A percentile compares a stretch with the other conserved stretches of the same genome.
These are phyloP conservation scores for Columbina picui DNA, from an alignment of 2,113 vertebrate species.

Conservation along the genomic window DNA sequence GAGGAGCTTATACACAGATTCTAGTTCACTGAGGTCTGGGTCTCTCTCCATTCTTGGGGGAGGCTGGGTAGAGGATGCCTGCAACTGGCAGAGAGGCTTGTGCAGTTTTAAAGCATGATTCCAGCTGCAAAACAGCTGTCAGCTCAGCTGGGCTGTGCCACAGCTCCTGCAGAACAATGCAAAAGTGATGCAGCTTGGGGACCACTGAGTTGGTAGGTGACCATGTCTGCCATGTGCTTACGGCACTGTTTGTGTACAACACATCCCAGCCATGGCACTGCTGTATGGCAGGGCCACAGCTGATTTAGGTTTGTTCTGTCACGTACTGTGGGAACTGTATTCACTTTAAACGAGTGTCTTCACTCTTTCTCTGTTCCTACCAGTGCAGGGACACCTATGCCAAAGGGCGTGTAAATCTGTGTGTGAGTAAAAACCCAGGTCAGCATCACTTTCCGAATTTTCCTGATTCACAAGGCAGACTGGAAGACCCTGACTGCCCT, in stretches of 20 bases:
- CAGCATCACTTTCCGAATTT: neutral
- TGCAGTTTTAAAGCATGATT: neutral
- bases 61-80: neutral
- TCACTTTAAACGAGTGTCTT: neutral
- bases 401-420: neutral
- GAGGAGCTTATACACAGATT: neutral
- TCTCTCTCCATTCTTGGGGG: neutral
- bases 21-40: neutral
- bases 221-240: neutral
- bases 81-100: fast-evolving
- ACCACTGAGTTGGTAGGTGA: neutral
- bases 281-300: neutral
- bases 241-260: fast-evolving
- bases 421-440: neutral
- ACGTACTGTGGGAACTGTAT: neutral
- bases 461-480: neutral
- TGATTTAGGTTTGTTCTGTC: neutral
- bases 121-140: neutral
- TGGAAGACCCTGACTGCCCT: neutral
- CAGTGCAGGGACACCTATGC: fast-evolving
- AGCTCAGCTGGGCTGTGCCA: neutral
- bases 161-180: neutral
- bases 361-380: neutral
- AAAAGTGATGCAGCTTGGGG: neutral
- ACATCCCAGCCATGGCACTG: neutral